Base-by-base conservation (phyloP, 2,888 invertebrate genomes). In the Mongoloraphidia duomilia region DNA sequence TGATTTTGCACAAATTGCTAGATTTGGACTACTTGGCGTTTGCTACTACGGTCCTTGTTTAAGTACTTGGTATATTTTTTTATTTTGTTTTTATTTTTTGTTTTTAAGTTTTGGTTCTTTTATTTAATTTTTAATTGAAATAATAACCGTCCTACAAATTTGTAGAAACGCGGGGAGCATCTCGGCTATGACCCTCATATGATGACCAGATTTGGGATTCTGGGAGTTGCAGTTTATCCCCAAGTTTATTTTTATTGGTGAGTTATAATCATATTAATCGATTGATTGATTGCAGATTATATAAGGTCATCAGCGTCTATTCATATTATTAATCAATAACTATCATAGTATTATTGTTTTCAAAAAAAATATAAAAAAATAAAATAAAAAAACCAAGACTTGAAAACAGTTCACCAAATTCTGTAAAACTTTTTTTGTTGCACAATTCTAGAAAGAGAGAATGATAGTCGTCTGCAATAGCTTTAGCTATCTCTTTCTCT, bases 1-100 rank as follows among this genome's bases (percentile, higher is more conserved):
- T 58, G 73, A 74, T 66, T 67, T 65, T 57, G 65, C 64, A 53
- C 65, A 69, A 46, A 59, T 77, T 53, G 69, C 68, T 58, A 66
- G 75, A 56, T 76, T 74, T 63, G 72, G 71, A 33, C 63, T 75
- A 47, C 68, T 75, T 64, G 75, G 76, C 47, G 73, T 74, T 49
- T 61, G 66, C 52, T 63, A 71, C 51, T 73, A 71, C 61, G 72
- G 74, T 50, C 75, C 75, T 50, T 69, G 73, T 51, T 65, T 75
- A 49, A 75, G 69, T 60, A 64, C 67, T 61, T 76, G 77, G 76
- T 77, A 64, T 61, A 58, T 55, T 49, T 49, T 54, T 48, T 53
- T 40, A 13, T 9, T 11, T 9, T 40, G 3, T 39, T 12, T 12
- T 39, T 40, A 50, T 53, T n/a, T 38, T 41, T 48, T 51, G 34